Conservation (phyloP, 2,113 vertebrate species). For the Silurus glanis region DNA sequence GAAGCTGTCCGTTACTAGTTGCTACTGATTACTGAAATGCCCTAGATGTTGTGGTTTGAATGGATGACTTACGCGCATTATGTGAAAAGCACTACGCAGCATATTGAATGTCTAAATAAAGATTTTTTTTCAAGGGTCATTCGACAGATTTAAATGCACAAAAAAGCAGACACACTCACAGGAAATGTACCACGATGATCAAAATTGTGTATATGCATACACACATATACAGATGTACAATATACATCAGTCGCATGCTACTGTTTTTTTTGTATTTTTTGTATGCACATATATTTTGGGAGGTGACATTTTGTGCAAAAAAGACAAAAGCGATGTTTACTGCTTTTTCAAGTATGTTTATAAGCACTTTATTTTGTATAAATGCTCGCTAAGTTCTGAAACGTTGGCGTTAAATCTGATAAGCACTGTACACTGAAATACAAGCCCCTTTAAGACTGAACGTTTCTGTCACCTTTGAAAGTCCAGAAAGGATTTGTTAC, state of each 20-base stretch:
- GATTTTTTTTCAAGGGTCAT: constrained; percentile 1
- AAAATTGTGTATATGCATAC: background rate
- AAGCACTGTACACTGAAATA: constrained; percentile 3
- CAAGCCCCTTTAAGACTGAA: background rate
- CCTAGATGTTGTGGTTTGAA: constrained; percentile 27
- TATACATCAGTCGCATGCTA: constrained; percentile 1
- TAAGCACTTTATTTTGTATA: constrained; percentile 72
- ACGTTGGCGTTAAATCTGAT: background rate
- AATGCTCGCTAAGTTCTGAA: constrained; percentile 21
- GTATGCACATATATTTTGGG: constrained; percentile 14
- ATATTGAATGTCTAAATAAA: constrained; percentile 45
- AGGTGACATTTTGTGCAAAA: constrained; percentile 16
- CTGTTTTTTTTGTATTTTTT: constrained; percentile 19
- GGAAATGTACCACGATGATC: background rate
- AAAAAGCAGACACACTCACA: background rate
- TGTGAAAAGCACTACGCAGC: constrained; percentile 41
- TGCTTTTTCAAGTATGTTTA: constrained; percentile 56
- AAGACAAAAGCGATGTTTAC: constrained; percentile 29
- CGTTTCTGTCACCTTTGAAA: background rate
- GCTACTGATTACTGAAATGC: constrained; percentile 5
- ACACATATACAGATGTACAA: background rate
- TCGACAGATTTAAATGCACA: background rate
- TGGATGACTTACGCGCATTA: background rate
- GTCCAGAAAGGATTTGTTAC: background rate
- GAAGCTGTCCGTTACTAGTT: background rate